Evolutionary conservation across 2,113 vertebrate genomes (phyloP).

Genomic region (Pteruthius melanotis): DNA sequence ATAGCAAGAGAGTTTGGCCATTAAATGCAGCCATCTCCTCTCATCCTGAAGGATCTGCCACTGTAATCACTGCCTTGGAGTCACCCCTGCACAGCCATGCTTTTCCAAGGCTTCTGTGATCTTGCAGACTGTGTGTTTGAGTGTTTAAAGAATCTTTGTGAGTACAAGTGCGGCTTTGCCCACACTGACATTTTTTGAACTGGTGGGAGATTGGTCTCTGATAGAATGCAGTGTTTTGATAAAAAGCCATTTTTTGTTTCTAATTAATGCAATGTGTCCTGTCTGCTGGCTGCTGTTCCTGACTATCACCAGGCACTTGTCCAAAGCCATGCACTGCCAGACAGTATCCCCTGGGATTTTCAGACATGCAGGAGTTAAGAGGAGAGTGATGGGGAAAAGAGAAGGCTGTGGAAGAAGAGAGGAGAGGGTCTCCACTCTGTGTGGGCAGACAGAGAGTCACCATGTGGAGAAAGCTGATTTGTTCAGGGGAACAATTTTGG

Average conservation of each 20-base stretch:
- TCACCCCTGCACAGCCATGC: background rate
- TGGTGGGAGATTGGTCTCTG: background rate
- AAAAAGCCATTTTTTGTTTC: background rate
- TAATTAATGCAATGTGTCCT: background rate
- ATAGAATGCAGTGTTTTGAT: background rate
- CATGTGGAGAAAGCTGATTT: background rate
- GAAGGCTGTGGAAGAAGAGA: background rate
- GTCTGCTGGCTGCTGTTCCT: background rate
- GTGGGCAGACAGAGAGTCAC: background rate
- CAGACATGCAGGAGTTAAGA: background rate
- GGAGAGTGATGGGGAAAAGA: background rate
- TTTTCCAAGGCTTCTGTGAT: background rate
- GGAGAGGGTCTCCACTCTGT: background rate
- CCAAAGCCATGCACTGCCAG: accelerated
- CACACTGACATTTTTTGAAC: background rate
- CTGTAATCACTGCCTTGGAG: background rate
- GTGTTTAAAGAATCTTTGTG: background rate
- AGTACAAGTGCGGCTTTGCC: background rate
- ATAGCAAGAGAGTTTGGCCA: background rate
- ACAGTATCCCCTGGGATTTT: background rate
- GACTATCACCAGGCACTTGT: background rate
- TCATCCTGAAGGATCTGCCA: background rate
- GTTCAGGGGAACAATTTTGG: background rate
- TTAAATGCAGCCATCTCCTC: background rate
- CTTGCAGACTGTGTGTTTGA: background rate